A percentile compares a stretch with the other conserved stretches of the same genome.
phyloP scores from a whole-genome alignment of 2,113 vertebrate species.

The Talpa occidentalis region DNA sequence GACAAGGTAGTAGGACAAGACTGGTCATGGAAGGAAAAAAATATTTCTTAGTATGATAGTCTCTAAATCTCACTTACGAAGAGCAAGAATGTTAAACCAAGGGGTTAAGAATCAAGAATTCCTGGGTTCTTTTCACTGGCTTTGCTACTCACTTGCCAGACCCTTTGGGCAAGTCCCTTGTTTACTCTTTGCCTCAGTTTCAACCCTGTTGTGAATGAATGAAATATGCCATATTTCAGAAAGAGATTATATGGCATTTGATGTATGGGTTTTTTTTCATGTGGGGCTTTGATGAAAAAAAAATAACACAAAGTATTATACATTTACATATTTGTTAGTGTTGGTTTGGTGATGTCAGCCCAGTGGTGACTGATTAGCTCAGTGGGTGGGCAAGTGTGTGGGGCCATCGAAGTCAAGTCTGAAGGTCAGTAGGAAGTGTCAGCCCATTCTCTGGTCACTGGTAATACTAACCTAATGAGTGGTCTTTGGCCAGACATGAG shows the following conservation, averaged over 20 bases:
- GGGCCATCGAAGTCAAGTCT: neutral
- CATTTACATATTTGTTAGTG: constrained; percentile 49
- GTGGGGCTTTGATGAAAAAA: neutral
- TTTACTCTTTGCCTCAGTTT: constrained; percentile 69
- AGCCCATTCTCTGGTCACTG: neutral
- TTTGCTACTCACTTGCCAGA: constrained; percentile 14
- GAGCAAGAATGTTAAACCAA: constrained; percentile 28
- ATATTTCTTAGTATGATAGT: neutral
- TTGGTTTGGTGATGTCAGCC: constrained; percentile 11
- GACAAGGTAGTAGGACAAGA: constrained; percentile 32
- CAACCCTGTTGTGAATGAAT: constrained; percentile 47
- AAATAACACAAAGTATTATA: neutral
- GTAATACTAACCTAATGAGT: neutral
- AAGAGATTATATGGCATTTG: constrained; percentile 10
- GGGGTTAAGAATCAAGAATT: constrained; percentile 38
- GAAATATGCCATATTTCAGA: constrained; percentile 60
- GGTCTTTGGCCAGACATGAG: neutral
- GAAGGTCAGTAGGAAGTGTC: neutral
- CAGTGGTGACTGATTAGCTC: neutral
- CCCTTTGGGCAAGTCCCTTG: neutral
- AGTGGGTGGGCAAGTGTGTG: neutral
- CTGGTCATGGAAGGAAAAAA: constrained; percentile 16
- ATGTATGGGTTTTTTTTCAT: constrained; percentile 1
- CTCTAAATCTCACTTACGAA: neutral
- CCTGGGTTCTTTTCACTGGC: constrained; percentile 28